Evolutionary conservation across 2,797 vertebrate species (phyloP).

Genomic region (Gouania willdenowi): DNA sequence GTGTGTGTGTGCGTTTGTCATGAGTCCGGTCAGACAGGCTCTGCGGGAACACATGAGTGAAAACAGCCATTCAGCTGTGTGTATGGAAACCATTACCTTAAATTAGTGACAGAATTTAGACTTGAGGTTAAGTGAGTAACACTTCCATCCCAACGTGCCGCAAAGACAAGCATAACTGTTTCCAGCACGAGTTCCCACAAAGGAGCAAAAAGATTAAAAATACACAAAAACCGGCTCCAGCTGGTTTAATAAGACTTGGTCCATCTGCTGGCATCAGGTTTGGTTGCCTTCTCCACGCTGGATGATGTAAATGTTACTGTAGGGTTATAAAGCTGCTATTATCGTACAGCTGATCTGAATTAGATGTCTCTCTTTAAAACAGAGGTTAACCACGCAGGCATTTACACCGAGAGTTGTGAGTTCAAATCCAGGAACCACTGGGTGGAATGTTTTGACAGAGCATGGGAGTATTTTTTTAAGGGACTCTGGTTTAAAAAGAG

Average conservation of each 20-base stretch:
- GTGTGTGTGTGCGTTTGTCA: background rate
- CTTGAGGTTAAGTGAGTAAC: conserved; percentile 19
- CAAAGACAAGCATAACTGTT: background rate
- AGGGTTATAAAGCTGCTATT: background rate
- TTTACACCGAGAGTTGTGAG: too few relatives aligned
- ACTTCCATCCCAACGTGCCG: conserved; percentile 5
- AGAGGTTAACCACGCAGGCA: too few relatives aligned
- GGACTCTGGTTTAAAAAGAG: too few relatives aligned
- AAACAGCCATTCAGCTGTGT: conserved; percentile 10
- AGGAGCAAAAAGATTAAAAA: background rate
- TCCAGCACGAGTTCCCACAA: background rate
- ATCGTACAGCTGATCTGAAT: background rate
- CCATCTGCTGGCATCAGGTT: background rate
- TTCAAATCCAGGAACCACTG: too few relatives aligned
- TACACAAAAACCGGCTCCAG: background rate
- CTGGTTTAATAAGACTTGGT: background rate
- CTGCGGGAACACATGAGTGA: conserved; percentile 1
- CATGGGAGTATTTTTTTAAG: too few relatives aligned
- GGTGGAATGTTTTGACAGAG: too few relatives aligned
- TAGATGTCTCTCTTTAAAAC: too few relatives aligned
- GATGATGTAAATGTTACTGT: background rate
- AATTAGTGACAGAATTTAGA: conserved; percentile 38
- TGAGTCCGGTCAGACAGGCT: conserved; percentile 16
- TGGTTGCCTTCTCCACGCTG: too few relatives aligned
- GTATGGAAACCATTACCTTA: conserved; percentile 41